Evolutionary conservation across 2,888 invertebrate species (phyloP), one percentile per base, ranked within the genome.

Genomic region (Agelastica alni): DNA sequence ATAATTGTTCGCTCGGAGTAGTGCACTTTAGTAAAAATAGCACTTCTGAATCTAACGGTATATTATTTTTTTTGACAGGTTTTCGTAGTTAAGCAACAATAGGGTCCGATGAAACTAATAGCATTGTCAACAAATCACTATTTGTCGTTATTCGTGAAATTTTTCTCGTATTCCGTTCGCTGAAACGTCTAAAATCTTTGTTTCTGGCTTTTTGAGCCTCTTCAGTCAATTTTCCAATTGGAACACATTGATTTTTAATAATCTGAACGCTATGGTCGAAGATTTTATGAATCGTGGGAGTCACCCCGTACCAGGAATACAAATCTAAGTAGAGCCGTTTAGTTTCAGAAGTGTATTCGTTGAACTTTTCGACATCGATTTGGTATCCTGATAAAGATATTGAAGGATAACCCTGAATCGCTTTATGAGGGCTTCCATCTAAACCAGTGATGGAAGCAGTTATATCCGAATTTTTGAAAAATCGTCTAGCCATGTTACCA

Each of bases 221-320:
- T 28, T 43, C 13, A 1, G 43, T 28, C 4, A 43, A 13, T 16
- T 26, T 5, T 1, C 28, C 28, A 3, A 43, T 43, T 26, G 43
- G 43, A 5, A 43, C 1, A 28, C 12, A 31, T 32, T 9, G 2
- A 22, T 12, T 32, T 45, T 32, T 17, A 1, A 45, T 45, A 18
- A 32, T 13, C 7, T 17, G 4, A 22, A 26, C 26, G 12, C 32
- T 18, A 32, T 32, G 32, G 12, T 18, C 3, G 9, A 45, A 20
- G 3, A 45, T 45, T 31, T 45, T 20, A 32, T 31, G 45, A n/a
- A 45, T 16, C 6, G 32, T 34, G 7, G 18, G 7, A 16, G 45
- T 12, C 32, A 45, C 18, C 4, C 2, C n/a, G n/a, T 31, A 32
- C 31, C 31, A 45, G 3, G 32, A 17, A 20, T 41, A 20, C 18